phyloP scores from a whole-genome alignment of 2,113 vertebrate species.

The Megaptera novaeangliae region DNA sequence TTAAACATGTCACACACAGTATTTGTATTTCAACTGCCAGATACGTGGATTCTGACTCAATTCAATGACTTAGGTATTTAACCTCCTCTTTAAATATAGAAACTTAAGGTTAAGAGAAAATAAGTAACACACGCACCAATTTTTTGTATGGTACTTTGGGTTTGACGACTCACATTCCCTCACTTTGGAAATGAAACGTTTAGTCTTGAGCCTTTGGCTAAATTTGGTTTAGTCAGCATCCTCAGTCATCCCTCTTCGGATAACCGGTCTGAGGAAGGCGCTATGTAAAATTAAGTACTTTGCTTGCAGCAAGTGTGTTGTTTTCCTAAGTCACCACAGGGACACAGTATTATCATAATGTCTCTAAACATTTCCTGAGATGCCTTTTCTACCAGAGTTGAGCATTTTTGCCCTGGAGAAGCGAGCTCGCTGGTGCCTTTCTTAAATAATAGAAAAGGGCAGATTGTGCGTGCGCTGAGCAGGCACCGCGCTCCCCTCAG shows the following conservation, averaged over 20 bases:
- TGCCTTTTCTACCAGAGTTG: constrained; percentile 27
- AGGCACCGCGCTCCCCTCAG: constrained; percentile 64
- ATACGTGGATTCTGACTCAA: constrained; percentile 43
- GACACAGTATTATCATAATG: constrained; percentile 13
- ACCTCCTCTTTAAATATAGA: constrained; percentile 9
- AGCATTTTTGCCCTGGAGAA: constrained; percentile 57
- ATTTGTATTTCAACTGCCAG: constrained; percentile 40
- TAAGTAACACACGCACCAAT: not conserved
- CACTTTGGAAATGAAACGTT: constrained; percentile 36
- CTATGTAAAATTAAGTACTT: not conserved
- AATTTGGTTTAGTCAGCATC: not conserved
- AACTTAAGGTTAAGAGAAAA: constrained; percentile 44
- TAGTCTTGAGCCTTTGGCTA: not conserved
- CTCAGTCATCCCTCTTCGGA: not conserved
- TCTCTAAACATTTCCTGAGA: constrained; percentile 51
- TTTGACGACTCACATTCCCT: not conserved
- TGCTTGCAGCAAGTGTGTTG: not conserved
- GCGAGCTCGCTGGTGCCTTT: constrained; percentile 55
- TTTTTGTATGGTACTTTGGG: not conserved
- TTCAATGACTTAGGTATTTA: not conserved
- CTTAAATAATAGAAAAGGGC: constrained; percentile 77
- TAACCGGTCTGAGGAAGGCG: not conserved
- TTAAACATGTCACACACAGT: constrained; percentile 26
- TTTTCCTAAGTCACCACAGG: not conserved
- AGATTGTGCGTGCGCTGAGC: constrained; percentile 66